phyloP scores from a whole-genome alignment of 2,797 vertebrate genomes.

The Percopsis omiscomaycus region DNA sequence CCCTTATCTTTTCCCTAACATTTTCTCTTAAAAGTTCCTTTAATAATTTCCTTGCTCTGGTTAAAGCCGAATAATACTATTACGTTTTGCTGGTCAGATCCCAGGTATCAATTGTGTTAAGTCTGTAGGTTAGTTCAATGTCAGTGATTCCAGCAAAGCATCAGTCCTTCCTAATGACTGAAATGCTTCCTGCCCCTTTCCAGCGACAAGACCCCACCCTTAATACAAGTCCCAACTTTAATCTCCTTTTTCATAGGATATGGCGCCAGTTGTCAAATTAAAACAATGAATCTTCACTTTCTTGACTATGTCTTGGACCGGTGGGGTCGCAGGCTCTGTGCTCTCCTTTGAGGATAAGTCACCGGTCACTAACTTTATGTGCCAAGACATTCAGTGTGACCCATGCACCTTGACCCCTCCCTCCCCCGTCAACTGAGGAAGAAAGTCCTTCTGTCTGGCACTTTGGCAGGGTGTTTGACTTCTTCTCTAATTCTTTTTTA shows the following conservation, averaged over 20 bases:
- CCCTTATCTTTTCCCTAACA: too few species aligned
- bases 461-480: constrained; percentile 48
- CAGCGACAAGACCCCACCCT: constrained; percentile 21
- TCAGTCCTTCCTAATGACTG: constrained; percentile 6
- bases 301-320: constrained; percentile 50
- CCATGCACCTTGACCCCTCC: constrained; percentile 58
- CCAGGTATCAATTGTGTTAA: too few species aligned
- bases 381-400: constrained; percentile 52
- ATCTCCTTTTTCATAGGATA: constrained; percentile 21
- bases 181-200: constrained; percentile 9
- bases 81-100: too few species aligned
- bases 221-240: constrained; percentile 2
- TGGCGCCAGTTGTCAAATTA: constrained; percentile 55
- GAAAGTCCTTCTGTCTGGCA: constrained; percentile 50
- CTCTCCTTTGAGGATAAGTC: constrained; percentile 64
- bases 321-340: constrained; percentile 44
- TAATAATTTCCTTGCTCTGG: too few species aligned
- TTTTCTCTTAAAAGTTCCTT: too few species aligned
- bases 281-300: constrained; percentile 62
- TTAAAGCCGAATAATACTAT: too few species aligned
- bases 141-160: constrained; percentile 21
- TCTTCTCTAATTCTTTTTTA: constrained; percentile 63
- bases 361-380: constrained; percentile 58
- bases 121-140: constrained; percentile 9
- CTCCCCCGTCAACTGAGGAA: constrained; percentile 42